Conservation (phyloP, 2,113 vertebrate species). For the Mionectes macconnelli region DNA sequence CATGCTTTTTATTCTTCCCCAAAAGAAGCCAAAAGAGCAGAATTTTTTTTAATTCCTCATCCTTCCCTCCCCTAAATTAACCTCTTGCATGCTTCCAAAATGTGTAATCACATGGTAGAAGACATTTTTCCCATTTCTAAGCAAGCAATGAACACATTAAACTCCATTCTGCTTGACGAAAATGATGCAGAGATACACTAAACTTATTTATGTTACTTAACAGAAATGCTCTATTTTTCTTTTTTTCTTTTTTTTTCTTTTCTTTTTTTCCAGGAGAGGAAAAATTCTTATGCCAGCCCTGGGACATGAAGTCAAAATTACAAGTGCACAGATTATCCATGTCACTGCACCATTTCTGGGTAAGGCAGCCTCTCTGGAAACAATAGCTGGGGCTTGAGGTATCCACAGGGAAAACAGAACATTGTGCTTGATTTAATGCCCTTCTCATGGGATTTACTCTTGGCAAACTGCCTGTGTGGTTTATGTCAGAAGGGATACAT, state of each 20-base stretch:
- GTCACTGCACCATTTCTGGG: background rate
- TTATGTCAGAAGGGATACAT: background rate
- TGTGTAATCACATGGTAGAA: background rate
- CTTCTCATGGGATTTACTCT: conserved; percentile 20
- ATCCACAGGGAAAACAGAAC: conserved; percentile 14
- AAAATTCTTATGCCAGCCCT: background rate
- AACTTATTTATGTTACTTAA: background rate
- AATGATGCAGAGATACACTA: background rate
- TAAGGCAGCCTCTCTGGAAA: background rate
- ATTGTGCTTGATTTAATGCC: background rate
- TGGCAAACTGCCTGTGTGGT: background rate
- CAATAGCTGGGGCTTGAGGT: background rate
- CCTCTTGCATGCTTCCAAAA: background rate
- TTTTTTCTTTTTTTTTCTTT: background rate
- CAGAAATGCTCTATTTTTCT: background rate
- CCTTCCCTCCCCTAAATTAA: background rate
- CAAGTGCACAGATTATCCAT: background rate
- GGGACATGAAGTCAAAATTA: background rate
- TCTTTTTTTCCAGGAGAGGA: background rate
- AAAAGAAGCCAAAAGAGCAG: background rate
- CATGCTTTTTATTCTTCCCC: background rate
- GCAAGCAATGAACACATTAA: background rate
- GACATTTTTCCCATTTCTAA: background rate
- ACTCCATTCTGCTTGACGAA: background rate
- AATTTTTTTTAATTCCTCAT: background rate